Base-by-base conservation (phyloP, 1,140 invertebrate genomes). In the Macrobrachium nipponense region DNA sequence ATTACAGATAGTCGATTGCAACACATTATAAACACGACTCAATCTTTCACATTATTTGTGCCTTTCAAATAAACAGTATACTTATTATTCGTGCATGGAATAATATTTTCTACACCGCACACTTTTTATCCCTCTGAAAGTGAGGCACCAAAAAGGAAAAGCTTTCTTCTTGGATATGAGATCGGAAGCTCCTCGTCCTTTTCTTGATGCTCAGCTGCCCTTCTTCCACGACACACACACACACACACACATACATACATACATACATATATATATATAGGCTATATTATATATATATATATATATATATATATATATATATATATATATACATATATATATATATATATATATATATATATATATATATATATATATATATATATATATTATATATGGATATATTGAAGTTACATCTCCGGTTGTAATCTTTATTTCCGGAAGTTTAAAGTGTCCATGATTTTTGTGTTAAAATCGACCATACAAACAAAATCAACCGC, bases 261-360 rank as follows among this genome's bases (percentile, higher is more conserved):
- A 77, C 18, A 77, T 59, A 59, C 18, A 77, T 59, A 77, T 59
- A n/a, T n/a, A n/a, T n/a, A n/a, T n/a, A n/a, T n/a, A n/a, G n/a
- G n/a, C n/a, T n/a, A n/a, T n/a, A n/a, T n/a, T n/a, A n/a, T n/a
- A n/a, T n/a, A n/a, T n/a, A n/a, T 36, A 59, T 59, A 14, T 59
- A 59, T 43, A 59, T 59, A n/a, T 59, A 59, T 59, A 59, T 59
- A n/a, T 59, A 59, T 59, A 77, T n/a, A 77, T 59, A 77, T 59
- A 77, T 59, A 77, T 59, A 77, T 59, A 77, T 58, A 18, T 18
- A 77, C 59, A 59, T 77, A 76, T 77, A 77, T 58, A 59, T 77
- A 77, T 77, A 77, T 77, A 77, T 77, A 59, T 77, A 77, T 59
- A 77, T 77, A 77, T 77, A 77, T 77, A 77, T 77, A n/a, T 77